Evolutionary conservation across 2,113 vertebrate species (phyloP), one percentile per base, ranked within the genome.

Genomic region (Pogonocichla stellata): DNA sequence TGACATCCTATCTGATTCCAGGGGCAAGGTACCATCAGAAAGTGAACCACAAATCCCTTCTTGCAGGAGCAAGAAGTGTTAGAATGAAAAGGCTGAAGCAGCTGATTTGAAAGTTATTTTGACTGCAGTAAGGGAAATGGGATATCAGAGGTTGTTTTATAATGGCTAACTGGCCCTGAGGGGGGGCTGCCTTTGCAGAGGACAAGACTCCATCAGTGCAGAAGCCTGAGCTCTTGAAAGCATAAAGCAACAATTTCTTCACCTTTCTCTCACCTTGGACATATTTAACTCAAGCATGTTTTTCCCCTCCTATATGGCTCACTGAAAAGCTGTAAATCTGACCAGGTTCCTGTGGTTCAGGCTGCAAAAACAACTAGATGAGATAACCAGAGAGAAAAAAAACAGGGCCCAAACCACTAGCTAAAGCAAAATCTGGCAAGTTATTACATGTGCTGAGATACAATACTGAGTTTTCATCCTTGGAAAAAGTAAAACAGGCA

Each of bases 11-110:
- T 42, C 29, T 5, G 23, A 61, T 36, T 38, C 18, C n/a, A 82
- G 42, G 25, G 40, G 6, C 42, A 42, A 82, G n/a, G 65, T 13
- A 60, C 31, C 9, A 36, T 2, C 0, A 0, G 56, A 47, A 14
- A 54, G 25, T 9, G 20, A 83, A n/a, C 31, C 48, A 73, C 3
- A 45, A 77, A 80, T 61, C 2, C 43, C 51, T 10, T 4, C 12
- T 4, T 38, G 50, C 60, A 65, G 29, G 33, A 81, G 5, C 31
- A 73, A 45, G 14, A 50, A 19, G 6, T 2, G 10, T 56, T 61
- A 19, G 33, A 65, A 50, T 16, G 26, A n/a, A 61, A 53, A 80
- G 54, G 36, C 40, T 86, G 34, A 60, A 60, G 78, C 25, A 86
- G 53, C 17, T 8, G 16, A 38, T 48, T 48, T 18, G 9, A 13